A percentile compares a stretch with the other conserved stretches of the same genome.
These are phyloP conservation scores for Prionailurus bengalensis DNA, from an alignment of 2,113 vertebrate genomes.

Conservation along the genomic window DNA sequence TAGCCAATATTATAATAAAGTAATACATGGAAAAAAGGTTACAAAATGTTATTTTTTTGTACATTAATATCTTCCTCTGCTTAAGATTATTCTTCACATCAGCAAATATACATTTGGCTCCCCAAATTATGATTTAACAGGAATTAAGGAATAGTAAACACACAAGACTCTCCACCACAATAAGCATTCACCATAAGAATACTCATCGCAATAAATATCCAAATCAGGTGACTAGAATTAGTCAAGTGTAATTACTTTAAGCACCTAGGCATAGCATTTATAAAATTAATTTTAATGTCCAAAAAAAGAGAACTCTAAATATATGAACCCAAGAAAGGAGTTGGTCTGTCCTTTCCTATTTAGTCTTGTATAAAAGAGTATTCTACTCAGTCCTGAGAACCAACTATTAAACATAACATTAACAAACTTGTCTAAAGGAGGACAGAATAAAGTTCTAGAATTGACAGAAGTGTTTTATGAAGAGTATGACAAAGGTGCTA, in stretches of 20 bases:
- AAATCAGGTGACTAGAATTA: neutral
- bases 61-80: neutral
- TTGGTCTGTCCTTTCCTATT: neutral
- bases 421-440: neutral
- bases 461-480: neutral
- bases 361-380: neutral
- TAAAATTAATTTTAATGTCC: neutral
- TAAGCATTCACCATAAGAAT: neutral
- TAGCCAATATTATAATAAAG: neutral
- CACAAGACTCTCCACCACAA: neutral
- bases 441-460: neutral
- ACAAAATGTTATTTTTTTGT: neutral
- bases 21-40: neutral
- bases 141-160: conserved; percentile 10
- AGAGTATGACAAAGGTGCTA: neutral
- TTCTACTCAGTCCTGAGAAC: neutral
- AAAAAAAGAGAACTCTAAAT: neutral
- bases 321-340: neutral
- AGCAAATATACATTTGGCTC: neutral
- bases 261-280: neutral
- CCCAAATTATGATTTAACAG: neutral
- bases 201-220: neutral
- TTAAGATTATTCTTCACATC: neutral
- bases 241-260: neutral
- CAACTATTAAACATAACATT: neutral